Base-by-base conservation (phyloP, 37 sponge, comb jelly and placozoan species). In the Diacarnus erythraeanus region DNA sequence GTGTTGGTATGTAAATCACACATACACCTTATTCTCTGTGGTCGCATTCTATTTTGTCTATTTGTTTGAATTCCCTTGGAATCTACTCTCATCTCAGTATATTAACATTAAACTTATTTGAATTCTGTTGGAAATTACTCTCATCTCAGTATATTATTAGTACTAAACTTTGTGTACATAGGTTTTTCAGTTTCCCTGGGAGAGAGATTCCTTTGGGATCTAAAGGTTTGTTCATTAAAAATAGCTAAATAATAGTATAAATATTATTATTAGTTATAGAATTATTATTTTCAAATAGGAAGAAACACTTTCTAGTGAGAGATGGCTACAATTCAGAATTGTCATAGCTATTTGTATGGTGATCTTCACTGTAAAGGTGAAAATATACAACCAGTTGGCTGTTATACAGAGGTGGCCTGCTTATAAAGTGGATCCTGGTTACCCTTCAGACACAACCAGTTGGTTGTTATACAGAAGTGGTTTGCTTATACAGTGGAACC, bases 1-100 rank as follows among this genome's bases (percentile, higher is more conserved):
- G 57, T 0, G 29, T 74, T 25, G 68, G 92, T 91, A 42, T 79
- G 82, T 57, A 72, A 8, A 25, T 17, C 22, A 12, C 51, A 47
- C 12, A 47, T 47, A 47, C 51, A 12, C 12, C 6, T 12, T 15
- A 47, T 47, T 47, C 12, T 15, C 10, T 47, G 51, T 47, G 51
- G 10, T 47, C 12, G 51, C 12, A 47, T 47, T 47, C 12, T 6
- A 12, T 47, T 47, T 47, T 47, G 51, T 15, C 51, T 47, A 47
- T 47, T 12, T 12, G 64, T 27, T 23, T 61, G 21, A 6, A 61
- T 61, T 6, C 51, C 12, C 10, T 47, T 47, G 12, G 10, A 47
- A 6, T 47, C 51, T 47, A 12, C 51, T 47, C 10, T 47, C 9
- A 61, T 20, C 30, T 23, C 18, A 21, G 57, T 23, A 29, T 61